Percentiles rank a stretch among this genome's conserved stretches.
These are phyloP conservation scores for Ascaphus truei DNA, from an alignment of 2,113 vertebrate genomes.

Conservation along the genomic window DNA sequence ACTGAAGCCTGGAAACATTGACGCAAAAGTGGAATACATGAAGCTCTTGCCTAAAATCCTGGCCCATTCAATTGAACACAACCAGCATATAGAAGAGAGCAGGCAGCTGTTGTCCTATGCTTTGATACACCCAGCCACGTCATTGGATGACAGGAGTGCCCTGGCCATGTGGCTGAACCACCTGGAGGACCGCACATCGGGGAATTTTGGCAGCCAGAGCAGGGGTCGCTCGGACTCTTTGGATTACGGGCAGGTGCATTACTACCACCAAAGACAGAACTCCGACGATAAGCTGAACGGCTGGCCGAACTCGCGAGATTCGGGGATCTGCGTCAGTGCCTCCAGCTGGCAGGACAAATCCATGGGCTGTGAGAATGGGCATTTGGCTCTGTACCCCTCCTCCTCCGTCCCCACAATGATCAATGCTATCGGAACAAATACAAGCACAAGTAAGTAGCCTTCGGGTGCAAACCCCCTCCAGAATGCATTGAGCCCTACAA, in stretches of 20 bases:
- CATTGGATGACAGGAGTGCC: slow-evolving; percentile 87
- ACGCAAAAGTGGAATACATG: slow-evolving; percentile 97
- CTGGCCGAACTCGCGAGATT: slow-evolving; percentile 91
- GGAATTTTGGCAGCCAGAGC: slow-evolving; percentile 59
- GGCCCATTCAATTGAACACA: slow-evolving; percentile 94
- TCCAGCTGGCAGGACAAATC: slow-evolving; percentile 82
- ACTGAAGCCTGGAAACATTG: slow-evolving; percentile 90
- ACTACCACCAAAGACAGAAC: slow-evolving; percentile 96
- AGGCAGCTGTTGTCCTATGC: slow-evolving; percentile 95
- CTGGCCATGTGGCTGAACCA: slow-evolving; percentile 97
- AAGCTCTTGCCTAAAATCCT: slow-evolving; percentile 92
- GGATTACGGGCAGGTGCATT: slow-evolving; percentile 81
- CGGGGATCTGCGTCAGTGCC: slow-evolving; percentile 74
- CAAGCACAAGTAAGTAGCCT: slow-evolving; percentile 81
- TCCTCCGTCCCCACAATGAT: slow-evolving; percentile 92
- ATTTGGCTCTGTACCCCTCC: slow-evolving; percentile 88
- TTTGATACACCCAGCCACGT: slow-evolving; percentile 95
- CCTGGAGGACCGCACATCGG: slow-evolving; percentile 89
- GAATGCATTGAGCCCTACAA: no score
- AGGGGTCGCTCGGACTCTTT: slow-evolving; percentile 80
- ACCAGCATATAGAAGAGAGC: slow-evolving; percentile 94
- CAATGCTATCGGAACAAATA: slow-evolving; percentile 89
- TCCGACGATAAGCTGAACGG: slow-evolving; percentile 95
- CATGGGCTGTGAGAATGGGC: slow-evolving; percentile 89
- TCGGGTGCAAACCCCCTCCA: not conserved